These are phyloP conservation scores for Stylophora pistillata DNA, from an alignment of 64 coral and sea anemone species.

Conservation along the genomic window DNA sequence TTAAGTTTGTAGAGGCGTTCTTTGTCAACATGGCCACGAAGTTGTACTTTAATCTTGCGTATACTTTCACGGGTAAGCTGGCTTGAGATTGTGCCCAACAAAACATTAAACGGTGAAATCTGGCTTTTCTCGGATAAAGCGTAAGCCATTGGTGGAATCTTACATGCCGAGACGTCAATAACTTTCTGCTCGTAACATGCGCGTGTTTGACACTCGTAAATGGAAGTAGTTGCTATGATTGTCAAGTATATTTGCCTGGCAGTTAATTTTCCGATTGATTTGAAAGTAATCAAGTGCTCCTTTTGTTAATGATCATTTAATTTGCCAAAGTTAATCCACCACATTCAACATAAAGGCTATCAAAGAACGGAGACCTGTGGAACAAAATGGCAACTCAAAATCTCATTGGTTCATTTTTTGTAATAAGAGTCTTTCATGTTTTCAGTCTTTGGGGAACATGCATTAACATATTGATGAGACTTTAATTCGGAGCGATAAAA, in stretches of 20 bases:
- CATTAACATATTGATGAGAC: not conserved
- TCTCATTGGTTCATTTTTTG: not conserved
- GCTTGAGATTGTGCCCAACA: slow-evolving; percentile 77
- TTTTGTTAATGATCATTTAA: slow-evolving; percentile 41
- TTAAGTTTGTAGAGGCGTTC: slow-evolving; percentile 59
- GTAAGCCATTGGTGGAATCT: slow-evolving; percentile 27
- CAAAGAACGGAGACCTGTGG: not conserved
- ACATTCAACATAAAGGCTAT: not conserved
- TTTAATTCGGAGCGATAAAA: not conserved
- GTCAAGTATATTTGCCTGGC: not conserved
- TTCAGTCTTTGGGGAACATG: not conserved
- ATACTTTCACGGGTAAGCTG: slow-evolving; percentile 61
- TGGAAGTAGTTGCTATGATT: slow-evolving; percentile 32
- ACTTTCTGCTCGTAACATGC: not conserved
- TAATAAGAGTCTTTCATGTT: not conserved
- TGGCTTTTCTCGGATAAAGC: not conserved
- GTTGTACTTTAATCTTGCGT: slow-evolving; percentile 58
- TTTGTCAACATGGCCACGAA: slow-evolving; percentile 86
- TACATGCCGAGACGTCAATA: not conserved
- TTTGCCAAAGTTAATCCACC: slow-evolving; percentile 15
- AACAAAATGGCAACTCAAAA: not conserved
- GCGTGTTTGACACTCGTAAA: not conserved
- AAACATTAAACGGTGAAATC: slow-evolving; percentile 60
- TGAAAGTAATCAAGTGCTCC: slow-evolving; percentile 7
- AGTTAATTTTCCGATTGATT: slow-evolving; percentile 18